Evolutionary conservation across 2,113 vertebrate species (phyloP), one percentile per base, ranked within the genome.

Genomic region (Bubo blakistoni): DNA sequence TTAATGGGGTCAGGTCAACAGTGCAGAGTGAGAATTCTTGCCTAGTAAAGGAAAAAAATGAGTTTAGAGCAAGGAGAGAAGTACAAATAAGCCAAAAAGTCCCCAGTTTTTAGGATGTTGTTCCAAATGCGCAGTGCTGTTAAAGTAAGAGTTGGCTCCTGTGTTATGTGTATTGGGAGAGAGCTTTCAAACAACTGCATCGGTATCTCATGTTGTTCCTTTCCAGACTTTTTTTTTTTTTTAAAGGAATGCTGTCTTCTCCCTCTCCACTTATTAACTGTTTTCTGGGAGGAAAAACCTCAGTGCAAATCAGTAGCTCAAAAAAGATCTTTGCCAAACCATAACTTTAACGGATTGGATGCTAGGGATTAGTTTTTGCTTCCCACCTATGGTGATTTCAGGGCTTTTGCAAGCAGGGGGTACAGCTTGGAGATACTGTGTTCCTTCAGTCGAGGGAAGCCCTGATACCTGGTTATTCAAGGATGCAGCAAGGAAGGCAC

Each of bases 91-190:
- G 62, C 6, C 24, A 93, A 82, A 69, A 65, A 62, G 51, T 52
- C 9, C 8, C 4, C 7, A 0, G 6, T 62, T 94, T 72, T 86
- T 38, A 67, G 32, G 47, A 36, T 0, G 0, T 73, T 90, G 9
- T 88, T 94, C 59, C 79, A 88, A 78, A 74, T 78, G 67, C 78
- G 69, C 88, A 92, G 63, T 81, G 29, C 42, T 90, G 26, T 86
- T 91, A 49, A 91, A 93, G 29, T 26, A 74, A 49, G 63, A 84
- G 47, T 74, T 96, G 90, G 85, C 90, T 83, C 40, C 59, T 0
- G 0, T 24, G 6, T 81, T 91, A 42, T 66, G 15, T 66, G 62
- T 78, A 6, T 55, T 92, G 59, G n/a, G 76, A 91, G 59, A 77
- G 51, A 63, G 80, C 29, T 96, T 95, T 93, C 59, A 81, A 83